These are phyloP conservation scores for Ephydatia muelleri DNA, from an alignment of 37 sponge, comb jelly and placozoan genomes.

Conservation along the genomic window DNA sequence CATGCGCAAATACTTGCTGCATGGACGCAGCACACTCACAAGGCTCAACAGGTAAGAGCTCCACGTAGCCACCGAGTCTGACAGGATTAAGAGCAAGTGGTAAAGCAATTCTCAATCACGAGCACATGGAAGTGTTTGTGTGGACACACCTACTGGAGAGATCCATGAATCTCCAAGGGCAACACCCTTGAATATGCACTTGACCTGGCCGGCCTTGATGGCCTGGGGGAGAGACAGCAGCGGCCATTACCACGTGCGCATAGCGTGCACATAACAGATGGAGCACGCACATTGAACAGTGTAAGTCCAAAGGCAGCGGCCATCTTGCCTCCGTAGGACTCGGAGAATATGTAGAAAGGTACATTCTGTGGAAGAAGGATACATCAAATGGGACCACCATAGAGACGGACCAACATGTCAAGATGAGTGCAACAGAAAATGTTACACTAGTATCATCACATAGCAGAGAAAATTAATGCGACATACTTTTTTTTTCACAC, in stretches of 20 bases:
- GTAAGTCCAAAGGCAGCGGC: slow-evolving; percentile 70
- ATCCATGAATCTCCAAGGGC: slow-evolving; percentile 86
- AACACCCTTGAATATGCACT: slow-evolving; percentile 67
- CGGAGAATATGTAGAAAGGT: slow-evolving; percentile 89
- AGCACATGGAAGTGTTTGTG: not conserved
- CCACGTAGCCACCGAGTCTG: not conserved
- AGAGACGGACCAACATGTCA: not conserved
- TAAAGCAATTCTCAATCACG: not conserved
- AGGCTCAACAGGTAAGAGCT: not conserved
- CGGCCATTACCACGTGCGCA: not conserved
- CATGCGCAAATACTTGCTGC: not conserved
- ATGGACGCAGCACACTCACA: not conserved
- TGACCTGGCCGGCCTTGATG: slow-evolving; percentile 15
- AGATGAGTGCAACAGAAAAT: too few species aligned
- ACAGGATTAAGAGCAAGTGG: not conserved
- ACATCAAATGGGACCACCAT: not conserved
- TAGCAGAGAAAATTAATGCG: too few species aligned
- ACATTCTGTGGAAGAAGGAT: slow-evolving; percentile 27
- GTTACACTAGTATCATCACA: too few species aligned
- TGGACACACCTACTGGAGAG: slow-evolving; percentile 68
- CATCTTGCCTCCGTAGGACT: slow-evolving; percentile 93
- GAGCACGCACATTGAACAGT: slow-evolving; percentile 8
- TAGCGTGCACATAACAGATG: not conserved
- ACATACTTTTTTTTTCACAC: too few species aligned
- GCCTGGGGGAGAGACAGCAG: slow-evolving; percentile 34